Evolutionary conservation across 2,797 vertebrate species (phyloP), one percentile per base, ranked within the genome.

Genomic region (Paedocypris micromegethes): DNA sequence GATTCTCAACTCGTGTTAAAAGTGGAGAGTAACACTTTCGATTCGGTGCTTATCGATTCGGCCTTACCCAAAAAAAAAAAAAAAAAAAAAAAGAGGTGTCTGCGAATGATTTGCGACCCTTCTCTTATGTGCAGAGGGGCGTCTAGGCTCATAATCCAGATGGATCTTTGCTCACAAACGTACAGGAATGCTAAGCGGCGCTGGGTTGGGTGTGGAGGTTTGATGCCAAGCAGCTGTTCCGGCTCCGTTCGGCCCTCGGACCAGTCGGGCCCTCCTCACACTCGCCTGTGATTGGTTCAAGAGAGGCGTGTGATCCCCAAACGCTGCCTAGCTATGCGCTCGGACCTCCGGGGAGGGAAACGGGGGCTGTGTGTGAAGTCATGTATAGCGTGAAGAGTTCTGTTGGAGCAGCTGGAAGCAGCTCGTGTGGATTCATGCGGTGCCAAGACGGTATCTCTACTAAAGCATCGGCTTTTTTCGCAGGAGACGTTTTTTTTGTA

Each of bases 371-470:
- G 70, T 68, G 61, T 68, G 70, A 72, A 71, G 73, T 75, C 58
- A 73, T 63, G 73, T 68, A 43, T 62, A 39, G 44, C 49, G 62
- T 63, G 57, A 51, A 73, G 62, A 61, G 75, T 75, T 79, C 75
- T 66, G 58, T 62, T 52, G 40, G 48, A 73, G 66, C 78, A 79
- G 78, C 75, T 79, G 73, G 75, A 79, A 72, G 64, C 73, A 60
- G 58, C 59, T 76, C 76, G 68, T 78, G 72, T 3, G 43, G 42
- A 64, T 68, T 54, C 62, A 70, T 67, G 72, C 43, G 9, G 43
- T 64, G 58, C 57, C 61, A 52, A 45, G 56, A 54, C 63, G 58
- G 56, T 66, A 72, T 73, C 40, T 69, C 56, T 57, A 64, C 57
- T 42, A 63, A 58, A 58, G 49, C 49, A 46, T 53, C 62, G 53